Percentiles rank a stretch among this genome's conserved stretches.
Conservation (phyloP, 2,797 vertebrate genomes). For the Xenopus petersii region DNA sequence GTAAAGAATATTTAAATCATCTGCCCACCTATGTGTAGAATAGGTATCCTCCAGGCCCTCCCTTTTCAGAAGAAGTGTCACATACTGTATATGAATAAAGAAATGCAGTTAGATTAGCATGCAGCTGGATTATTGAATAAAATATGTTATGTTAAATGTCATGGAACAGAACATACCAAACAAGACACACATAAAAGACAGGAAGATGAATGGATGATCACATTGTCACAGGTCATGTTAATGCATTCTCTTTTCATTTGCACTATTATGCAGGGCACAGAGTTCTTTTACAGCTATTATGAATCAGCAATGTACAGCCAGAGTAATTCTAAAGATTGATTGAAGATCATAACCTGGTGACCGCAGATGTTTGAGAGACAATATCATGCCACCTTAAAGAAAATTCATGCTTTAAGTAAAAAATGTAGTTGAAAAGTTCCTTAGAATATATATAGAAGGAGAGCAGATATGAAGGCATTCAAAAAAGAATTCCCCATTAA, state of each 20-base stretch:
- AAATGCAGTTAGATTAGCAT: slow-evolving; percentile 34
- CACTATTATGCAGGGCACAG: neutral
- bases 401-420: slow-evolving; percentile 27
- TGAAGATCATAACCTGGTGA: slow-evolving; percentile 4
- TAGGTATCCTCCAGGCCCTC: neutral
- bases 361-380: slow-evolving; percentile 9
- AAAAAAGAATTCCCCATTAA: neutral
- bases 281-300: neutral
- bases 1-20: slow-evolving; percentile 13
- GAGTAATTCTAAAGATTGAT: neutral
- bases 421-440: neutral
- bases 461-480: slow-evolving; percentile 19
- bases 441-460: slow-evolving; percentile 27
- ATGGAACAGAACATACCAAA: slow-evolving; percentile 16
- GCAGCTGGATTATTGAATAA: slow-evolving; percentile 9
- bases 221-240: neutral
- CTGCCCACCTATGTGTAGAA: neutral
- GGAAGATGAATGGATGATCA: neutral
- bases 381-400: slow-evolving; percentile 16
- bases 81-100: slow-evolving; percentile 7
- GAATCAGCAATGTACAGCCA: neutral
- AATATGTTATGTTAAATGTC: slow-evolving; percentile 13
- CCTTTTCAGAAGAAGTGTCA: slow-evolving; percentile 17
- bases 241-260: neutral
- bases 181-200: slow-evolving; percentile 4